Base-by-base conservation (phyloP, 2,888 invertebrate genomes). In the Resseliella maxima region DNA sequence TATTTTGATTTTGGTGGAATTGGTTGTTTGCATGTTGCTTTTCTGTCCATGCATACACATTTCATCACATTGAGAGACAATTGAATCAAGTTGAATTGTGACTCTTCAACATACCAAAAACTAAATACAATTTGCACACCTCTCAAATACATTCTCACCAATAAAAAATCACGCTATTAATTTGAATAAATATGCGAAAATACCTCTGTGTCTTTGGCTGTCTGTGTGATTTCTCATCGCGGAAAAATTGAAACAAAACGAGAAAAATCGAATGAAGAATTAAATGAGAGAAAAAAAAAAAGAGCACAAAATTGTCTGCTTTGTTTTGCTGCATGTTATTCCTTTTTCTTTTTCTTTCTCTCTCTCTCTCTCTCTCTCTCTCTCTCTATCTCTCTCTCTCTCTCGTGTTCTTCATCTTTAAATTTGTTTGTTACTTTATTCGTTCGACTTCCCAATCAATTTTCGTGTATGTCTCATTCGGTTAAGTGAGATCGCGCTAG, bases 141-240 rank as follows among this genome's bases (percentile, higher is more conserved):
- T n/a, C n/a, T n/a, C n/a, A n/a, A n/a, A n/a, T 10, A 59, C 24
- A 72, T 72, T 59, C 24, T 3, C 27, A 24, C 72, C 27, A 72
- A 72, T 72, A 72, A 72, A n/a, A n/a, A 72, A 72, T 72, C 27
- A 18, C 72, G 31, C 31, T 35, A 72, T 72, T 31, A 31, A 27
- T 72, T 72, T 72, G 72, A 72, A 72, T 72, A 31, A 72, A 72
- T 72, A 72, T 72, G 72, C 31, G 31, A 72, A 59, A 72, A 72
- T 72, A 72, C 15, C 72, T 31, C 31, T 72, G 24, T 59, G 6
- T 72, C 72, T 10, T 15, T 59, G 3, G 1, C 3, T 59, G 2
- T 27, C 3, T 27, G 27, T 59, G 24, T 59, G 27, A 2, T 0
- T 59, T 59, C 27, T 5, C n/a, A 2, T n/a, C 5, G 24, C n/a